These are phyloP conservation scores for Netelia inedita DNA, from an alignment of 2,888 invertebrate genomes.

Conservation along the genomic window DNA sequence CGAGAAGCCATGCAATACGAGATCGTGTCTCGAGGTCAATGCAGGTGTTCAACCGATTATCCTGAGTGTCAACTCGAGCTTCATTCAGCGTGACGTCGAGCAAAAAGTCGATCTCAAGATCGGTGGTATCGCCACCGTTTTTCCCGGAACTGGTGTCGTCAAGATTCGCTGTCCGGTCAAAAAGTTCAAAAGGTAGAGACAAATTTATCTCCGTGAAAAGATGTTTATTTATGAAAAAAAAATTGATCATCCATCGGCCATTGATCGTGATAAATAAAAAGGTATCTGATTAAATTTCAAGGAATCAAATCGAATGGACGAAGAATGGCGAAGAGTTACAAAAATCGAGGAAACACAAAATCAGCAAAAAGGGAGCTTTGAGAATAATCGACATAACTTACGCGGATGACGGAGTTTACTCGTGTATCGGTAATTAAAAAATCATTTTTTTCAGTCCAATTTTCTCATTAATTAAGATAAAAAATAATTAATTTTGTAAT, in stretches of 20 bases:
- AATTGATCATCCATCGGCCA: not conserved
- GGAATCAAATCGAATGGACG: conserved; percentile 95
- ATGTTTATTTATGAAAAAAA: not conserved
- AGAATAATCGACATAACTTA: conserved; percentile 93
- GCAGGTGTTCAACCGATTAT: conserved; percentile 91
- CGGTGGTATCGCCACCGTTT: conserved; percentile 95
- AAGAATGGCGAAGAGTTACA: conserved; percentile 93
- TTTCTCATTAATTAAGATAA: not conserved
- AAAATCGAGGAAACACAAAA: conserved; percentile 93
- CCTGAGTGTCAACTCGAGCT: conserved; percentile 91
- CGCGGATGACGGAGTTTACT: conserved; percentile 94
- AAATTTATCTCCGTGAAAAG: not conserved
- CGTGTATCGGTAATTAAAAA: conserved; percentile 89
- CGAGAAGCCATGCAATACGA: conserved; percentile 94
- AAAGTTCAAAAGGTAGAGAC: conserved; percentile 87
- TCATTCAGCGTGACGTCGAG: conserved; percentile 93
- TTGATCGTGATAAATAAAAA: conserved; percentile 6
- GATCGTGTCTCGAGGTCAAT: conserved; percentile 90
- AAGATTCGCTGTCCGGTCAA: conserved; percentile 98
- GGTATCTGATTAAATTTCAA: conserved; percentile 71
- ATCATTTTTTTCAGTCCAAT: not conserved
- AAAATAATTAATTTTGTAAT: conserved; percentile 22
- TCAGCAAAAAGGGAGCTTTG: conserved; percentile 96
- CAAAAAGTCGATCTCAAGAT: conserved; percentile 93
- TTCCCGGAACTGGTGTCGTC: conserved; percentile 93